Evolutionary conservation across 2,113 vertebrate genomes (phyloP).

Genomic region (Morone chrysops): DNA sequence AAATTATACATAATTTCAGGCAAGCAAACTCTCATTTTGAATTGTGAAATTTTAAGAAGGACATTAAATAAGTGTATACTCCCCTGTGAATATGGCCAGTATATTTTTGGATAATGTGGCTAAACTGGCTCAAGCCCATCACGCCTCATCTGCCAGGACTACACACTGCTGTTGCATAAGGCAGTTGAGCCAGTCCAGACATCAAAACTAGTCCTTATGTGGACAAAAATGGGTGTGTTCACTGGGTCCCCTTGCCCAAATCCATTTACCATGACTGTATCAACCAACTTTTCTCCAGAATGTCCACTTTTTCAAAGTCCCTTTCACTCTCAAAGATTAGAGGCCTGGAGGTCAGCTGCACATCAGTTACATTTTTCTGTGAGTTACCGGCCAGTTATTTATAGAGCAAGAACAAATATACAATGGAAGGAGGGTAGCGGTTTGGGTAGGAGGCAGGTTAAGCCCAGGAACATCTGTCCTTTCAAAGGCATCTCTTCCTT

Average conservation of each 20-base stretch:
- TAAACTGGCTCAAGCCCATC: constrained; percentile 64
- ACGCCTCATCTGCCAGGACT: constrained; percentile 72
- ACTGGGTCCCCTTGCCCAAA: constrained; percentile 52
- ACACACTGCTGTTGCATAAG: constrained; percentile 78
- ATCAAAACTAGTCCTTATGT: constrained; percentile 72
- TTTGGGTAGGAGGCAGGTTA: constrained; percentile 67
- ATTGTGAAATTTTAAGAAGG: constrained; percentile 48
- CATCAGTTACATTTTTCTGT: constrained; percentile 68
- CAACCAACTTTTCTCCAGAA: constrained; percentile 33
- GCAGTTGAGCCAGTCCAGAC: constrained; percentile 65
- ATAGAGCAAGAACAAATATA: constrained; percentile 81
- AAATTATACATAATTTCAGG: not conserved
- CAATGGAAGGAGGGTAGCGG: constrained; percentile 68
- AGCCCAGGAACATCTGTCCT: constrained; percentile 79
- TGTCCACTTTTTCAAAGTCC: constrained; percentile 9
- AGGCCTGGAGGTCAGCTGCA: constrained; percentile 60
- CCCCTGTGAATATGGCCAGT: constrained; percentile 54
- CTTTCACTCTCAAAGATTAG: constrained; percentile 46
- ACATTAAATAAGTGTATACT: constrained; percentile 41
- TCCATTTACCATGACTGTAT: constrained; percentile 64
- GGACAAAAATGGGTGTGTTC: constrained; percentile 72
- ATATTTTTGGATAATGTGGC: constrained; percentile 75
- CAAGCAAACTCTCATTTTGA: constrained; percentile 1
- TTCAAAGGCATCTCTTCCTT: constrained; percentile 79
- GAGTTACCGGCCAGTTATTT: constrained; percentile 77